phyloP scores from a whole-genome alignment of 53 echinoderm and acorn worm genomes.

The Antedon mediterranea region DNA sequence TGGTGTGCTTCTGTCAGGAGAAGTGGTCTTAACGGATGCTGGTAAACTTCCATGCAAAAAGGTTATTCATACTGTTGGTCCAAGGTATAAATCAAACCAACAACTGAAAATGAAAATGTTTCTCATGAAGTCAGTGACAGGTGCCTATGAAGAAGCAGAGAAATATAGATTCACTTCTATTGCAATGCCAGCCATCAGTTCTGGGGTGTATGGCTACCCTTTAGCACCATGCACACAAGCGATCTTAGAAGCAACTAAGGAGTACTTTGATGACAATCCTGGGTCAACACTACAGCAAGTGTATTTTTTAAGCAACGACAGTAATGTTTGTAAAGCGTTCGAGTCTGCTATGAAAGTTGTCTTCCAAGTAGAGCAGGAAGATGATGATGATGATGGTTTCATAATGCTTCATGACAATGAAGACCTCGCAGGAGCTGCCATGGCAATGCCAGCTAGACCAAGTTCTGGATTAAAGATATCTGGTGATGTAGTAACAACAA shows the following conservation, averaged over 20 bases:
- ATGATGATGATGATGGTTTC: neutral
- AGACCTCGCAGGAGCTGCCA: neutral
- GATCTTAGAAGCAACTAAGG: conserved; percentile 18
- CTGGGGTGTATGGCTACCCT: conserved; percentile 31
- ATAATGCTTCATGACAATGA: neutral
- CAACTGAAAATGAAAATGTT: conserved; percentile 3
- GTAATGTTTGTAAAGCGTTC: neutral
- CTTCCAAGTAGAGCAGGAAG: conserved; percentile 2
- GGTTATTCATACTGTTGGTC: conserved; percentile 37
- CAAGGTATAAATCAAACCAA: neutral
- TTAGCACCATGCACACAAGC: conserved; percentile 13
- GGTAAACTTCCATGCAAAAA: conserved; percentile 23
- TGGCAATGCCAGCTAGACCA: neutral
- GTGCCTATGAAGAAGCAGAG: conserved; percentile 10
- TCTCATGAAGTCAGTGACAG: conserved; percentile 3
- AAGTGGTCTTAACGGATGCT: conserved; percentile 13
- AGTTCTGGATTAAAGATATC: conserved; percentile 7
- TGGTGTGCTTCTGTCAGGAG: conserved; percentile 8
- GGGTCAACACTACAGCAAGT: neutral
- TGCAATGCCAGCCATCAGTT: conserved; percentile 33
- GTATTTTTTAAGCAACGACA: neutral
- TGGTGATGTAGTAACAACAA: conserved; percentile 10
- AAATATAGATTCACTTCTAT: conserved; percentile 6
- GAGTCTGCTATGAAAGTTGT: neutral
- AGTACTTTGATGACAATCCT: conserved; percentile 8